phyloP scores from a whole-genome alignment of 2,797 vertebrate genomes.

The Argyrosomus regius region DNA sequence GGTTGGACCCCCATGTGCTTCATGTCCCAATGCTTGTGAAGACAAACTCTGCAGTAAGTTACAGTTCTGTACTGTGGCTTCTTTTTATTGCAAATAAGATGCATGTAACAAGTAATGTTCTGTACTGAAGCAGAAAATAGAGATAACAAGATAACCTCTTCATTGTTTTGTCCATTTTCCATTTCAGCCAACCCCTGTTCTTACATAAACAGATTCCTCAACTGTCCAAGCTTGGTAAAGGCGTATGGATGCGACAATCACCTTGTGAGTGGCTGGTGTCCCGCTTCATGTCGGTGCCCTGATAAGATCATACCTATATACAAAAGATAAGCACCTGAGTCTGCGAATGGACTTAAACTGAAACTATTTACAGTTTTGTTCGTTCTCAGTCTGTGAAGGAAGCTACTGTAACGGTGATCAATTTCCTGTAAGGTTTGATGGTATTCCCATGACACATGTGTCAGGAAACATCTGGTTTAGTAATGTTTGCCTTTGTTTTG shows the following conservation, averaged over 20 bases:
- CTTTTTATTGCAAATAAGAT: background rate
- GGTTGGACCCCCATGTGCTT: conserved; percentile 65
- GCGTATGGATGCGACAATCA: conserved; percentile 27
- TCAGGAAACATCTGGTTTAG: background rate
- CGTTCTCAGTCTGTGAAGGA: background rate
- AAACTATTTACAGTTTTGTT: background rate
- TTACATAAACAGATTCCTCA: conserved; percentile 67
- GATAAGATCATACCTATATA: conserved; percentile 73
- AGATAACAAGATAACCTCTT: background rate
- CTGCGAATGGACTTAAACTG: background rate
- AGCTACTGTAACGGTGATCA: background rate
- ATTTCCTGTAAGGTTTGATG: background rate
- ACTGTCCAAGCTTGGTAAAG: conserved; percentile 67
- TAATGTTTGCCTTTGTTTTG: background rate
- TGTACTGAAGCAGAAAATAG: background rate
- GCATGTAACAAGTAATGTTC: background rate
- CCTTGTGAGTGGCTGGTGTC: conserved; percentile 50
- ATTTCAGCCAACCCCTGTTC: conserved; percentile 83
- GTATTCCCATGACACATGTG: background rate
- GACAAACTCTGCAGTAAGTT: conserved; percentile 84
- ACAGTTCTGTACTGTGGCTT: background rate
- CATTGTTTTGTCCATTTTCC: background rate
- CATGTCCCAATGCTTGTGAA: conserved; percentile 76
- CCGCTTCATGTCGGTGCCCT: conserved; percentile 74
- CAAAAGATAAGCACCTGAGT: conserved; percentile 30